phyloP scores from a whole-genome alignment of 2,113 vertebrate species.

The Tringa solitaria region DNA sequence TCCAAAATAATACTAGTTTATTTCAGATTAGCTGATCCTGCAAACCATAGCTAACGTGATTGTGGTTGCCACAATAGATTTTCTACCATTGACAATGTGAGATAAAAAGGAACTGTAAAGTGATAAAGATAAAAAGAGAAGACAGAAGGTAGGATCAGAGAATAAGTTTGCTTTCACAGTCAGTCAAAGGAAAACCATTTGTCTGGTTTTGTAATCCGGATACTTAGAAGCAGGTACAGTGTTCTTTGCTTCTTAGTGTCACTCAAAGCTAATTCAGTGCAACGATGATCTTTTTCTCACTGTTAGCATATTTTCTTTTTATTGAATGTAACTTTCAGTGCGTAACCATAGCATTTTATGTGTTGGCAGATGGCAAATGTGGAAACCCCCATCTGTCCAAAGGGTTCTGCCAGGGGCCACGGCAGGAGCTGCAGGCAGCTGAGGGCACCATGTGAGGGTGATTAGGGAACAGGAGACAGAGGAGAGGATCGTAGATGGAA shows the following conservation, averaged over 20 bases:
- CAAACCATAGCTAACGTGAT: background rate
- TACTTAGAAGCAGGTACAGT: background rate
- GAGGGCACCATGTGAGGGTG: background rate
- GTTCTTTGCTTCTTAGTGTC: background rate
- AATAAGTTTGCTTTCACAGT: background rate
- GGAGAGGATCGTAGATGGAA: background rate
- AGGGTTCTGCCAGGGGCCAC: background rate
- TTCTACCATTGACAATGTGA: background rate
- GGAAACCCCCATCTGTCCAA: background rate
- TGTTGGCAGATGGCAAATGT: background rate
- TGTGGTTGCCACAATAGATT: background rate
- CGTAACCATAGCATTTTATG: accelerated
- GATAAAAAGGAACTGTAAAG: background rate
- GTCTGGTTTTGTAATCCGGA: background rate
- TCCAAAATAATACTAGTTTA: background rate
- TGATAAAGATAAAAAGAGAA: background rate
- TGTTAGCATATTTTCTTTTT: background rate
- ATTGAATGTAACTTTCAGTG: background rate
- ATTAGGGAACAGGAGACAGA: background rate
- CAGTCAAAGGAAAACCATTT: background rate
- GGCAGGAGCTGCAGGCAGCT: background rate
- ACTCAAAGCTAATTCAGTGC: background rate
- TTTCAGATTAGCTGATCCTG: background rate
- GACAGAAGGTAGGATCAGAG: background rate
- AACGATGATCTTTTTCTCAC: background rate